Conservation (phyloP, 2,888 invertebrate species). For the Drosophila subquinaria region DNA sequence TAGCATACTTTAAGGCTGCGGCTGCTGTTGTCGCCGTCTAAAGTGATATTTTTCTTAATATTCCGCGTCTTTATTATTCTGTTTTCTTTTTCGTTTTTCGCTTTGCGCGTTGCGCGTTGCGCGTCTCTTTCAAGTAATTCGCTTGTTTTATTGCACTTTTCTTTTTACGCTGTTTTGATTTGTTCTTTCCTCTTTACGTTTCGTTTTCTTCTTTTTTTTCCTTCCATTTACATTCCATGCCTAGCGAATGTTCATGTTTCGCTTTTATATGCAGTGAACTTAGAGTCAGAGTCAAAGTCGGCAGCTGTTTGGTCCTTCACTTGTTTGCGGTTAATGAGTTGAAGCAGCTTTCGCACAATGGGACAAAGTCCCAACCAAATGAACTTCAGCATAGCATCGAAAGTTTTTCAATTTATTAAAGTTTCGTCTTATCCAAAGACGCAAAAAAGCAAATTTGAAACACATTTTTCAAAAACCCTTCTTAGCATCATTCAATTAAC, state of each 20-base stretch:
- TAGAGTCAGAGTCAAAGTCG: constrained; percentile 32
- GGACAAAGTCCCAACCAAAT: constrained; percentile 16
- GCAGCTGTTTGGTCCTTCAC: constrained; percentile 68
- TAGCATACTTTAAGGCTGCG: constrained; percentile 53
- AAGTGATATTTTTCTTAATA: constrained; percentile 69
- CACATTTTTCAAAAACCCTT: too few relatives aligned
- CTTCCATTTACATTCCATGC: constrained; percentile 11
- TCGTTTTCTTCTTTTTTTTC: constrained; percentile 11
- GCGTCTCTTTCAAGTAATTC: constrained; percentile 63
- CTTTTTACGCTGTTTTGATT: constrained; percentile 76
- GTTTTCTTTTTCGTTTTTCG: constrained; percentile 60
- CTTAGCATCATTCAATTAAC: too few relatives aligned
- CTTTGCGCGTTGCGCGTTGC: constrained; percentile 22
- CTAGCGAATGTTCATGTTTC: constrained; percentile 44
- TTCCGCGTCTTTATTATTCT: constrained; percentile 71
- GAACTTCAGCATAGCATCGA: neutral
- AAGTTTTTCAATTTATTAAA: neutral
- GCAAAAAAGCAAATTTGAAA: too few relatives aligned
- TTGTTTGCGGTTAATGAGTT: constrained; percentile 68
- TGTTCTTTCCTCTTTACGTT: constrained; percentile 51
- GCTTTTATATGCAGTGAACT: constrained; percentile 48
- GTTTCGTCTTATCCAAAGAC: neutral
- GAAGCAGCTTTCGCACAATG: constrained; percentile 42
- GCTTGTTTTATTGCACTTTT: constrained; percentile 78
- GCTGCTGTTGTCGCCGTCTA: constrained; percentile 44